A percentile compares a stretch with the other conserved stretches of the same genome.
Evolutionary conservation across 1,140 invertebrate species (phyloP).

Genomic region (Meloidogyne exigua): DNA sequence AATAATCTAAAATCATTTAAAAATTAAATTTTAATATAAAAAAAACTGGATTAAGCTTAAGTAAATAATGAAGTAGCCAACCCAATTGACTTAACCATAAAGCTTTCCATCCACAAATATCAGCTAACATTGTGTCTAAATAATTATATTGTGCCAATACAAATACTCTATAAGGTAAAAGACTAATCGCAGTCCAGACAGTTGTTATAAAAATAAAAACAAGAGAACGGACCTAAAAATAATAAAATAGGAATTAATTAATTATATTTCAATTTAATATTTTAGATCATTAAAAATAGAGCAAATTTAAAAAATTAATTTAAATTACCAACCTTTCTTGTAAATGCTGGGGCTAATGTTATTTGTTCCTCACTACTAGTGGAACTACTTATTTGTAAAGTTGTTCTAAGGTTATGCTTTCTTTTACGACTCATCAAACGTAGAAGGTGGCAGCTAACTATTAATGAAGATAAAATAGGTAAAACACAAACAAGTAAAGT

Average conservation of each 20-base stretch:
- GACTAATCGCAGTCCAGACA: slow-evolving; percentile 24
- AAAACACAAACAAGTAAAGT: slow-evolving; percentile 12
- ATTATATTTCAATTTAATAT: no score
- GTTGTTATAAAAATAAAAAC: slow-evolving; percentile 27
- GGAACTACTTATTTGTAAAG: slow-evolving; percentile 8
- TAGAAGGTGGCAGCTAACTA: slow-evolving; percentile 23
- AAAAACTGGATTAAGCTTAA: slow-evolving; percentile 21
- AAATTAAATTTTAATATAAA: neutral
- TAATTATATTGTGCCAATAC: slow-evolving; percentile 17
- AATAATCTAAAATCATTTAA: slow-evolving; percentile 8
- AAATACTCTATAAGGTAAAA: slow-evolving; percentile 16
- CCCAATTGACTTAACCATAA: slow-evolving; percentile 4
- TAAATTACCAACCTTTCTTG: slow-evolving; percentile 9
- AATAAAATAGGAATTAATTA: neutral
- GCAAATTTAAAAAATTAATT: neutral
- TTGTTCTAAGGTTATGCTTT: neutral
- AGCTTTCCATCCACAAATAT: slow-evolving; percentile 8
- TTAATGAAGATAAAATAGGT: slow-evolving; percentile 22
- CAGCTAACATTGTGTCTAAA: slow-evolving; percentile 1
- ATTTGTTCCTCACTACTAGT: neutral
- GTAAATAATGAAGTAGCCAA: slow-evolving; percentile 22
- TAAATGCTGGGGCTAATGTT: slow-evolving; percentile 21
- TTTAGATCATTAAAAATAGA: no score
- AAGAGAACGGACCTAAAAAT: slow-evolving; percentile 19
- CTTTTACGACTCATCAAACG: slow-evolving; percentile 19